Percentiles rank a stretch among this genome's conserved stretches.
phyloP scores from a whole-genome alignment of 2,797 vertebrate genomes.

The Atherinosoma microstoma region DNA sequence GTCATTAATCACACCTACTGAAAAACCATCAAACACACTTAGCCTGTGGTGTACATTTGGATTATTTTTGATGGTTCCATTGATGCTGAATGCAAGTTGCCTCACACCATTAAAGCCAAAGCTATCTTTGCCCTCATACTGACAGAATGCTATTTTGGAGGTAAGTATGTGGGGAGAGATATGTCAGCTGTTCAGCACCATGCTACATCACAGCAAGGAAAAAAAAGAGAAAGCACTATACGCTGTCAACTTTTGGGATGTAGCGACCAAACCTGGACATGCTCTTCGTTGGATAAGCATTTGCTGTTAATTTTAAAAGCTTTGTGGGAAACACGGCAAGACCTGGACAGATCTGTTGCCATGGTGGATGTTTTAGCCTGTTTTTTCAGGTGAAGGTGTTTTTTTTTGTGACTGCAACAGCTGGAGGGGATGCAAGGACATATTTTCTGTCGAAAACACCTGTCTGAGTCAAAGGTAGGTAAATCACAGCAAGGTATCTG shows the following conservation, averaged over 20 bases:
- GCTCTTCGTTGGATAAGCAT: constrained; percentile 52
- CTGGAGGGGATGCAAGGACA: constrained; percentile 40
- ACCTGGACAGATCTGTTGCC: constrained; percentile 24
- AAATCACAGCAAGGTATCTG: constrained; percentile 17
- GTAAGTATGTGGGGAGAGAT: constrained; percentile 79
- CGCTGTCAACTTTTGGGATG: constrained; percentile 63
- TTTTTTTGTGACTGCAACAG: constrained; percentile 10
- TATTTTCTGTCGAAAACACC: constrained; percentile 23
- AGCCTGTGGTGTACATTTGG: constrained; percentile 36
- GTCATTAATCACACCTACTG: not conserved
- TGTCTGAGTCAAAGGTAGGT: constrained; percentile 63
- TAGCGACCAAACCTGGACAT: constrained; percentile 50
- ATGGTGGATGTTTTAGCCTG: constrained; percentile 41
- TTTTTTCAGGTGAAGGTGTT: constrained; percentile 32
- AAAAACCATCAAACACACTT: constrained; percentile 49
- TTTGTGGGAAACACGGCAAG: constrained; percentile 60
- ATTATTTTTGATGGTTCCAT: constrained; percentile 48
- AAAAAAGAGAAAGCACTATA: constrained; percentile 60
- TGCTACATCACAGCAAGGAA: constrained; percentile 70
- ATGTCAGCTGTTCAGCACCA: constrained; percentile 87
- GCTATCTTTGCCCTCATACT: constrained; percentile 80
- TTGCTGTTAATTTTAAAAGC: constrained; percentile 63
- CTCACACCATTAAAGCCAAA: constrained; percentile 60
- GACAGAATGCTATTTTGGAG: constrained; percentile 85
- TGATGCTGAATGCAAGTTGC: constrained; percentile 54